Evolutionary conservation across 2,113 vertebrate species (phyloP).

Genomic region (Arenaria interpres): DNA sequence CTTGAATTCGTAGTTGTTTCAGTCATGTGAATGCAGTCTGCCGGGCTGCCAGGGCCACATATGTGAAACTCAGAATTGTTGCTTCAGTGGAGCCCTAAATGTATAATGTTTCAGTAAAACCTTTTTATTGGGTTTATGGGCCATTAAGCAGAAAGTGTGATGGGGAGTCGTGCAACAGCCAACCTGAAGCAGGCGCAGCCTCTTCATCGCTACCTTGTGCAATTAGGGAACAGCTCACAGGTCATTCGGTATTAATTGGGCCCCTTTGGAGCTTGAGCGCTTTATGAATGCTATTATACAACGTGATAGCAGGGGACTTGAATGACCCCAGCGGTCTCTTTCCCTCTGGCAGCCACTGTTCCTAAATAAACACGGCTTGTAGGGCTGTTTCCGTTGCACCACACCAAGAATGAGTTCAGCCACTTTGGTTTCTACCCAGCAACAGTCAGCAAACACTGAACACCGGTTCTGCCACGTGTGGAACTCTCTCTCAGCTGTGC

Average conservation of each 20-base stretch:
- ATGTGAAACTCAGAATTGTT: background rate
- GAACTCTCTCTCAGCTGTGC: background rate
- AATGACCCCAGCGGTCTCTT: background rate
- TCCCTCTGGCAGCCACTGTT: background rate
- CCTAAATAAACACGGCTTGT: background rate
- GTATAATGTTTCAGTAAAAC: background rate
- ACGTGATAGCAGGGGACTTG: background rate
- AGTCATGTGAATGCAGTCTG: background rate
- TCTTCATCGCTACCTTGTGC: background rate
- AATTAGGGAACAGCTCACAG: background rate
- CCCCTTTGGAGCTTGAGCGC: background rate
- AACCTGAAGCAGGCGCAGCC: background rate
- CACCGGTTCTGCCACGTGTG: background rate
- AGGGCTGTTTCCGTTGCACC: background rate
- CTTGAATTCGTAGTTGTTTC: slow-evolving; percentile 38
- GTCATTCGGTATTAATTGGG: slow-evolving; percentile 21
- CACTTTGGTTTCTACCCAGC: background rate
- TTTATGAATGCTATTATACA: background rate
- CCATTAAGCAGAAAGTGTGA: background rate
- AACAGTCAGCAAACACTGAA: background rate
- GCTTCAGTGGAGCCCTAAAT: background rate
- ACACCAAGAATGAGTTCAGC: background rate
- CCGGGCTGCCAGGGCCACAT: slow-evolving; percentile 14
- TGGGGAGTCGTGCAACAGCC: background rate
- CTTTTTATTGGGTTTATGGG: background rate